Evolutionary conservation across 1,140 invertebrate genomes (phyloP).

Genomic region (Drosophila bocqueti): DNA sequence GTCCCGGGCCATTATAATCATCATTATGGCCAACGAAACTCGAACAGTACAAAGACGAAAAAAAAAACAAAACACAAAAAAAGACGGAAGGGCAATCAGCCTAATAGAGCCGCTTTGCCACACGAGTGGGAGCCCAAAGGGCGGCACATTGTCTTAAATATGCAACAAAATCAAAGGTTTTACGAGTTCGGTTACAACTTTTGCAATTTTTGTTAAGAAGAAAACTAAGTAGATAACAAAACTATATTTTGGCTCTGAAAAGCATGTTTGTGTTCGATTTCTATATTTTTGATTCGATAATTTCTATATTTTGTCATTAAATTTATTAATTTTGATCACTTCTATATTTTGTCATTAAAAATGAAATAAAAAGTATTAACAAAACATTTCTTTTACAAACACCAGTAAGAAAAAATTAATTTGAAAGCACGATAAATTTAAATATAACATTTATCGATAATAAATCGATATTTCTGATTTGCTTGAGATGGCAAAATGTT

Average conservation of each 20-base stretch:
- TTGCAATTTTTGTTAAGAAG: neutral
- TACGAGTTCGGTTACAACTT: no score
- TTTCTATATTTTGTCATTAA: no score
- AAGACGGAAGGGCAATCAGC: constrained; percentile 60
- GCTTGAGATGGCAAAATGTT: neutral
- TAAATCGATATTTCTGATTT: neutral
- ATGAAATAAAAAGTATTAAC: no score
- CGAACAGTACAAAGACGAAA: neutral
- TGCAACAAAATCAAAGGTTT: constrained; percentile 3
- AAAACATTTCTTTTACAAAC: no score
- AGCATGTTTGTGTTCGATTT: no score
- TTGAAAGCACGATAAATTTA: neutral
- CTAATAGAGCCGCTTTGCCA: constrained; percentile 26
- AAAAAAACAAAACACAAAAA: neutral
- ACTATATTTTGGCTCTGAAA: no score
- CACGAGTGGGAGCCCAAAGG: constrained; percentile 7
- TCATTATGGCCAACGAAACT: constrained; percentile 25
- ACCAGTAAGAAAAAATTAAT: no score
- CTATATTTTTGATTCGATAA: no score
- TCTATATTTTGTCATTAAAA: no score
- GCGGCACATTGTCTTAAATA: neutral
- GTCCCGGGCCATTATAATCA: constrained; percentile 36
- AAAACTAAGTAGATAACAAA: no score
- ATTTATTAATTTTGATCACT: no score
- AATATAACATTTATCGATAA: neutral